phyloP scores from a whole-genome alignment of 2,888 invertebrate genomes.

The Netelia fuscicornis region DNA sequence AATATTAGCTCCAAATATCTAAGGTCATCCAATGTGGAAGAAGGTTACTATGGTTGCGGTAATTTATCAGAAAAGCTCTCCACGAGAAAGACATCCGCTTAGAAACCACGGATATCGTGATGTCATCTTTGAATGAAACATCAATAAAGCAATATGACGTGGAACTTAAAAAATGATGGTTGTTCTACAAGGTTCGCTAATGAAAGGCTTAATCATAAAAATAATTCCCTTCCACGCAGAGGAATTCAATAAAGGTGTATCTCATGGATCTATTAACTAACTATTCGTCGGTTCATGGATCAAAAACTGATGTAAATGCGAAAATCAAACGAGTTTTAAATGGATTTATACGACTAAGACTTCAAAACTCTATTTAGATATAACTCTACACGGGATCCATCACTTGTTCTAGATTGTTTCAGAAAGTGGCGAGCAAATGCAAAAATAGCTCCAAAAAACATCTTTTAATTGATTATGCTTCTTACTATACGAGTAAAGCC shows the following conservation, averaged over 20 bases:
- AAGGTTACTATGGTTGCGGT: too few relatives aligned
- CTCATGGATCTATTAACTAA: slow-evolving; percentile 44
- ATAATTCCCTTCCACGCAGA: not conserved
- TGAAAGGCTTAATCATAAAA: not conserved
- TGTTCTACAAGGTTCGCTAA: not conserved
- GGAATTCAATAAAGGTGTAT: slow-evolving; percentile 5
- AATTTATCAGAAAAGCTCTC: too few relatives aligned
- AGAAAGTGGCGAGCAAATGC: slow-evolving; percentile 27
- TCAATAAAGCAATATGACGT: not conserved
- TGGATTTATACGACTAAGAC: too few relatives aligned
- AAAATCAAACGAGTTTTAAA: too few relatives aligned
- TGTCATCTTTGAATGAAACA: not conserved
- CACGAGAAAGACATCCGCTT: too few relatives aligned
- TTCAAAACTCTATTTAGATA: too few relatives aligned
- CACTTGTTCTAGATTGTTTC: slow-evolving; percentile 59
- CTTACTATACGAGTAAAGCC: slow-evolving; percentile 38
- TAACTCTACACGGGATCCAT: slow-evolving; percentile 64
- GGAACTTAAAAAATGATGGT: not conserved
- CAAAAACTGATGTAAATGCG: slow-evolving; percentile 24
- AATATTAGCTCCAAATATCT: not conserved
- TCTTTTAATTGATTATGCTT: slow-evolving; percentile 58
- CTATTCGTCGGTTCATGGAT: slow-evolving; percentile 20
- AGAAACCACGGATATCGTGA: too few relatives aligned
- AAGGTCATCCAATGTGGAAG: too few relatives aligned
- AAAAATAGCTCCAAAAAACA: slow-evolving; percentile 44